Base-by-base conservation (phyloP, 64 coral and sea anemone genomes). In the Montipora efflorescens region DNA sequence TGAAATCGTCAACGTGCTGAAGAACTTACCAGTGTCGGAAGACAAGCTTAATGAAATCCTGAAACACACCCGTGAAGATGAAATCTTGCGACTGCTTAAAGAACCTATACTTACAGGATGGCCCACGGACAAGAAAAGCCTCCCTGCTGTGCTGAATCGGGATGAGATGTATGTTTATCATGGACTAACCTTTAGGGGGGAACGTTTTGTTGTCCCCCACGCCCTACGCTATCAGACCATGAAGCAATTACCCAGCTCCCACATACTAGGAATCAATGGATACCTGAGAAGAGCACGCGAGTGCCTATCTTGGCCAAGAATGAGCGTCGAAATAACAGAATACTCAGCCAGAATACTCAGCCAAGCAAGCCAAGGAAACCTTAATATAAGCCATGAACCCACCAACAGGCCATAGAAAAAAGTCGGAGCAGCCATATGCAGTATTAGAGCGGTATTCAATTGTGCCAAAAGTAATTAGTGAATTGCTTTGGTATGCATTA, bases 121-220 rank as follows among this genome's bases (percentile, higher is more conserved):
- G 78, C 92, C 92, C 52, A 86, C 80, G 16, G 84, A 81, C 3
- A 94, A 82, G 78, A 57, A 46, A 5, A 8, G 64, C 9, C 92
- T 94, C 9, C 75, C 75, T 71, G 77, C 77, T 12, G 77, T 74
- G 25, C 48, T 93, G 5, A 10, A 43, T 15, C 83, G 82, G 47
- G 91, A 87, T 79, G 83, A 93, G 47, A n/a, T 93, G 52, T 87
- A 19, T 28, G 53, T 79, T 3, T 69, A 74, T 14, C 50, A 94
- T 82, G 86, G 92, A 14, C 77, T 94, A 6, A 22, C 75, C 3
- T 89, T 94, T 53, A 93, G 70, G 81, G 92, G 64, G 5, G 92
- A 93, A 48, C 64, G 59, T 11, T 59, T 93, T 21, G 16, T 87
- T 5, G 74, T 93, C 11, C 84, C 84, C 8, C 80, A 93, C 43